Evolutionary conservation across 2,888 invertebrate species (phyloP).

Genomic region (Lasioglossum marginatum): DNA sequence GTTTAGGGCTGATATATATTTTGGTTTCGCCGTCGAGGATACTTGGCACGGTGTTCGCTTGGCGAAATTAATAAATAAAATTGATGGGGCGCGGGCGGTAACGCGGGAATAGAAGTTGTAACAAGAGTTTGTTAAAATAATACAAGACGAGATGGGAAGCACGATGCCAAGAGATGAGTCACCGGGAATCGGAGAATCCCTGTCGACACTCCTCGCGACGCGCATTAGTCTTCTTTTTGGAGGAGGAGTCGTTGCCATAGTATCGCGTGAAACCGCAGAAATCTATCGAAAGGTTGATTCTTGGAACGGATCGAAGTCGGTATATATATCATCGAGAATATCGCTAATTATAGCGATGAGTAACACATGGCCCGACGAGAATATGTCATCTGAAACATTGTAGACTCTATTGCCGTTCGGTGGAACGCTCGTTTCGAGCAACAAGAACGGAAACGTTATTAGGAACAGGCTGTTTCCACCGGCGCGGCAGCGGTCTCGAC

Average conservation of each 20-base stretch:
- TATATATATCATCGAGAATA: slow-evolving; percentile 55
- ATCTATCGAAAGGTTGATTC: slow-evolving; percentile 56
- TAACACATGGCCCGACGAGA: slow-evolving; percentile 34
- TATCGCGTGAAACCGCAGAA: slow-evolving; percentile 30
- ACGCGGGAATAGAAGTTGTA: not conserved
- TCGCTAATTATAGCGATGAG: slow-evolving; percentile 72
- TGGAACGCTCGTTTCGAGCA: not conserved
- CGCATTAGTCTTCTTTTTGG: slow-evolving; percentile 41
- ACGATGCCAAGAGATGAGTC: slow-evolving; percentile 41
- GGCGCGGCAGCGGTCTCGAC: not conserved
- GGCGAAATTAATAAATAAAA: not conserved
- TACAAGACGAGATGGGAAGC: slow-evolving; percentile 15
- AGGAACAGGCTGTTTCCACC: not conserved
- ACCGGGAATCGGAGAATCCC: slow-evolving; percentile 47
- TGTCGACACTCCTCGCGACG: slow-evolving; percentile 24
- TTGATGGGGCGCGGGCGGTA: not conserved
- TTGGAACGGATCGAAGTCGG: slow-evolving; percentile 59
- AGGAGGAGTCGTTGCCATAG: slow-evolving; percentile 28
- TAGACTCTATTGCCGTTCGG: slow-evolving; percentile 2
- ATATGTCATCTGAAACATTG: slow-evolving; percentile 42
- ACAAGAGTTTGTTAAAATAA: slow-evolving; percentile 26
- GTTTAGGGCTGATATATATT: not conserved
- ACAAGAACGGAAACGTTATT: slow-evolving; percentile 8
- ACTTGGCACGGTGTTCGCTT: not conserved
- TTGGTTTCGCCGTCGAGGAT: not conserved